phyloP scores from a whole-genome alignment of 2,797 vertebrate species.

The Pseudomugil gertrudae region DNA sequence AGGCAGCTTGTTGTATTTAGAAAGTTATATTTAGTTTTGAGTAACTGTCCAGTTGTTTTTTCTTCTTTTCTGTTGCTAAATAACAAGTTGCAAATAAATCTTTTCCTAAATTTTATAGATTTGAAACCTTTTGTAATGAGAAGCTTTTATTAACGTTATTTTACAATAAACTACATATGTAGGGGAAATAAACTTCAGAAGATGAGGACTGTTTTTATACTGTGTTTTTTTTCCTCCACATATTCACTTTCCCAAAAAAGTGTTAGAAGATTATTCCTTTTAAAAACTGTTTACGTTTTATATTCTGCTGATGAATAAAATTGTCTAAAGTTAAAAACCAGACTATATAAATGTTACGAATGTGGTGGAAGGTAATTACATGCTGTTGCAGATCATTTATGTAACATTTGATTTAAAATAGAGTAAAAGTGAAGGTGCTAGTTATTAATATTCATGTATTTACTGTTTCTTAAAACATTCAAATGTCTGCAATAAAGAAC shows the following conservation, averaged over 20 bases:
- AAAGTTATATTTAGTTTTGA: neutral
- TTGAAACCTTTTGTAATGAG: conserved; percentile 36
- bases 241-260: neutral
- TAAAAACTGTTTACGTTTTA: no score
- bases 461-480: neutral
- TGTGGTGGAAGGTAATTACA: neutral
- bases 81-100: neutral
- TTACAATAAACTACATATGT: conserved; percentile 1
- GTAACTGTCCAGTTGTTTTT: neutral
- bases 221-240: no score
- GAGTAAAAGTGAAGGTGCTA: no score
- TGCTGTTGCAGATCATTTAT: neutral
- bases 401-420: no score
- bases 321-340: neutral
- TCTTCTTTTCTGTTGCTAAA: conserved; percentile 2
- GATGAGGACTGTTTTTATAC: neutral
- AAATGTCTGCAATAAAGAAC: neutral
- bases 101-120: conserved; percentile 32
- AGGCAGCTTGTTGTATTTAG: neutral
- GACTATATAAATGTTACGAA: neutral
- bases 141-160: conserved; percentile 30
- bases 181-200: conserved; percentile 17
- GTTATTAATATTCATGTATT: no score
- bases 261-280: no score
- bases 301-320: neutral